phyloP scores from a whole-genome alignment of 2,888 invertebrate species.

The Elysia crispata region DNA sequence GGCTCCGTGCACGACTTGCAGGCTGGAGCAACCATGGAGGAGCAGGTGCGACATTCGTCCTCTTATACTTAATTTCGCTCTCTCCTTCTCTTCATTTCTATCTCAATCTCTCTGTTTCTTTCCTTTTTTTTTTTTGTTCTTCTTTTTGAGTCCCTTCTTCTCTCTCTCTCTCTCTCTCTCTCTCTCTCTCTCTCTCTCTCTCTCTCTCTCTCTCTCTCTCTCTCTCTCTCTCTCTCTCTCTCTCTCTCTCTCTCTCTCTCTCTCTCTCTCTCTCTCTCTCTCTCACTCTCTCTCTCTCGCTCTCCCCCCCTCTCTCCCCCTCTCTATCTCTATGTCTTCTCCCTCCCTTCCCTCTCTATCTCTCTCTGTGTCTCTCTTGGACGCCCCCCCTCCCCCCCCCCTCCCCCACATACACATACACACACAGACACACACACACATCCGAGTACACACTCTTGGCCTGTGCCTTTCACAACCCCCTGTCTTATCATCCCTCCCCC shows the following conservation, averaged over 20 bases:
- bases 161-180: constrained; percentile 21
- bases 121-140: background rate
- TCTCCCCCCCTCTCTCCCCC: constrained; percentile 18
- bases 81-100: background rate
- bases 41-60: background rate
- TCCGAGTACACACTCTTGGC: no score
- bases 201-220: constrained; percentile 26
- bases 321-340: constrained; percentile 23
- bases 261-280: constrained; percentile 32
- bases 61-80: no score
- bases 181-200: constrained; percentile 15
- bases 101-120: constrained; percentile 13
- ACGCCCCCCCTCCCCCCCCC: no score
- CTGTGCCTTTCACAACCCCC: no score
- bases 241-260: constrained; percentile 25
- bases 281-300: background rate
- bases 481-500: no score
- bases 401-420: no score
- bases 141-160: constrained; percentile 6
- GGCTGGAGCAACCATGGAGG: background rate
- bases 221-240: constrained; percentile 30
- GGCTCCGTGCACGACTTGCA: constrained; percentile 14
- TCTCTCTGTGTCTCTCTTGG: no score
- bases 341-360: background rate
- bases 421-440: no score